Evolutionary conservation across 2,113 vertebrate species (phyloP).

Genomic region (Rhipidura dahli): DNA sequence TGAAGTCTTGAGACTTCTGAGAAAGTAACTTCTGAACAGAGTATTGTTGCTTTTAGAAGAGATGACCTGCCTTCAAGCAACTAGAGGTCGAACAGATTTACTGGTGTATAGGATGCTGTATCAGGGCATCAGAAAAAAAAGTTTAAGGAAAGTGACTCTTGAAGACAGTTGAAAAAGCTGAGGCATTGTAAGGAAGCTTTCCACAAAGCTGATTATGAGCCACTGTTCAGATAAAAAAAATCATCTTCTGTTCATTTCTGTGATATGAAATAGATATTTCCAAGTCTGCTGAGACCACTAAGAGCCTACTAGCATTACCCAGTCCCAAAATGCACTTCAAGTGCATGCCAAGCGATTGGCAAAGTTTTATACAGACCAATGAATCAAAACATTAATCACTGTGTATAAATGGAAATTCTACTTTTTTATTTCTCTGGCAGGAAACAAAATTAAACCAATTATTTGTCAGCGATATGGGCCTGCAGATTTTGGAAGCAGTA

Average conservation of each 20-base stretch:
- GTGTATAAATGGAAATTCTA: not conserved
- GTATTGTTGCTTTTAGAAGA: not conserved
- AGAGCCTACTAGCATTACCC: conserved; percentile 12
- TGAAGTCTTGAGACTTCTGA: not conserved
- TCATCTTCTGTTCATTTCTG: not conserved
- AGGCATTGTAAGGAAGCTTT: not conserved
- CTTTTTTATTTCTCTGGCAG: conserved; percentile 32
- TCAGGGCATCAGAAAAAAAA: not conserved
- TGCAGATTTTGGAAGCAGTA: conserved; percentile 30
- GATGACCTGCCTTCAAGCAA: not conserved
- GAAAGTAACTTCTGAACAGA: not conserved
- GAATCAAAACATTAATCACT: conserved; percentile 52
- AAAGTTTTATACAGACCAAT: conserved; percentile 17
- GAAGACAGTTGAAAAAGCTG: not conserved
- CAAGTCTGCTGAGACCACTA: conserved; percentile 7
- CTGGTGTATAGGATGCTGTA: not conserved
- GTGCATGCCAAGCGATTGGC: not conserved
- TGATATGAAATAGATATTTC: conserved; percentile 20
- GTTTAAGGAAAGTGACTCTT: not conserved
- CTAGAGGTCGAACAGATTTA: not conserved
- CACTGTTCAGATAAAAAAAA: not conserved
- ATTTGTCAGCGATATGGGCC: not conserved
- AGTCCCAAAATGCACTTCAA: conserved; percentile 39
- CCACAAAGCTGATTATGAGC: not conserved
- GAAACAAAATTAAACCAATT: conserved; percentile 33